Evolutionary conservation across 1,140 invertebrate species (phyloP), one percentile per base, ranked within the genome.

Genomic region (Leptinotarsa texana): DNA sequence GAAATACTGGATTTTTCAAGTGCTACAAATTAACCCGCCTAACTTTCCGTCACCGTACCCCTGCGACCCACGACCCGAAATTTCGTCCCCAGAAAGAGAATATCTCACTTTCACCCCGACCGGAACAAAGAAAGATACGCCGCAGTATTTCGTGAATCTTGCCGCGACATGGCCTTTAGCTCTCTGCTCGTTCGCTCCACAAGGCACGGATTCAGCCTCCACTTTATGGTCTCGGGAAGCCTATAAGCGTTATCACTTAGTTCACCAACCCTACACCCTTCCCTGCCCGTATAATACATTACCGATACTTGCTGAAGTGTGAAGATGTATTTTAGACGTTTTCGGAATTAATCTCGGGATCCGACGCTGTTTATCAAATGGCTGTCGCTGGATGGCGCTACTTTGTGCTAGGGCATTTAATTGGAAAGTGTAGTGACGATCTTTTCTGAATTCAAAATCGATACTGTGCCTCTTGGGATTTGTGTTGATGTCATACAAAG

Each of bases 141-240:
- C 79, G 80, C 80, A 81, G 80, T 81, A 78, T 81, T 80, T 80
- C 75, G 79, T 70, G 74, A 78, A 80, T 76, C 75, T 70, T 74
- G 66, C 74, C 78, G 74, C 71, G 71, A 74, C 67, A 68, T 76
- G 72, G 70, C 77, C 70, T 77, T 75, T 77, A 75, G 74, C 76
- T 75, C 73, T 57, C 66, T 72, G 63, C 21, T 77, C 75, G 72
- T 79, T 77, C 78, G 75, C 74, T 79, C 75, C 78, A 79, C 73
- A 74, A 77, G 76, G 78, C 78, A 79, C 78, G 76, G 78, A 79
- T 79, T 78, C 78, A 72, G 69, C 13, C 69, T 63, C 48, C 71
- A 75, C 78, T 80, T 80, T 81, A 81, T 80, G 78, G 81, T 77
- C 80, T 80, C 80, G 73, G 75, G 80, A 78, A 78, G 77, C 71